These are phyloP conservation scores for Crotalus tigris DNA, from an alignment of 2,113 vertebrate genomes.

Conservation along the genomic window DNA sequence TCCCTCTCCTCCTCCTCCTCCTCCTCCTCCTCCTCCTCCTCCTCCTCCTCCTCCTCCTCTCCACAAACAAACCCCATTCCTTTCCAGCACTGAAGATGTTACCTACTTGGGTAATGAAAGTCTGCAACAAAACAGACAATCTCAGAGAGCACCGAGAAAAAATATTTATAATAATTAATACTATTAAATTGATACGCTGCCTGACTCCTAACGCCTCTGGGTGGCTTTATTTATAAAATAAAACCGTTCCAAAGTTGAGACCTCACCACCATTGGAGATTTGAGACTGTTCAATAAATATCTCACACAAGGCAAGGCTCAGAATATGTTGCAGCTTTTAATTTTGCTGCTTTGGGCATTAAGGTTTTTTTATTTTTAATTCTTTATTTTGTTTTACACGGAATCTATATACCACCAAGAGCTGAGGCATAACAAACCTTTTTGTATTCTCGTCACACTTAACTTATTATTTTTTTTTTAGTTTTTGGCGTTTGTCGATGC, in stretches of 20 bases:
- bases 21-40: too few species aligned
- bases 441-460: not conserved
- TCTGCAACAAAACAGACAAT: not conserved
- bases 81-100: too few species aligned
- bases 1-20: too few species aligned
- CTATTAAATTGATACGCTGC: not conserved
- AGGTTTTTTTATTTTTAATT: not conserved
- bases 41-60: too few species aligned
- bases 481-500: not conserved
- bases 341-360: not conserved
- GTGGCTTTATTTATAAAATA: not conserved
- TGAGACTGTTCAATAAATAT: not conserved
- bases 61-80: too few species aligned
- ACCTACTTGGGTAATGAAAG: not conserved
- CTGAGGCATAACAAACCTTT: not conserved
- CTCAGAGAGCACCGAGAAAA: not conserved
- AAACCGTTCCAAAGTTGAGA: not conserved
- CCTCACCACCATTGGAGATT: not conserved
- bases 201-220: not conserved
- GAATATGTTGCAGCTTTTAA: not conserved
- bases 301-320: not conserved
- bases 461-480: not conserved
- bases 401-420: not conserved
- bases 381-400: not conserved
- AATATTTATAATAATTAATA: not conserved